Evolutionary conservation across 2,888 invertebrate species (phyloP).

Genomic region (Xiphydria camelus): DNA sequence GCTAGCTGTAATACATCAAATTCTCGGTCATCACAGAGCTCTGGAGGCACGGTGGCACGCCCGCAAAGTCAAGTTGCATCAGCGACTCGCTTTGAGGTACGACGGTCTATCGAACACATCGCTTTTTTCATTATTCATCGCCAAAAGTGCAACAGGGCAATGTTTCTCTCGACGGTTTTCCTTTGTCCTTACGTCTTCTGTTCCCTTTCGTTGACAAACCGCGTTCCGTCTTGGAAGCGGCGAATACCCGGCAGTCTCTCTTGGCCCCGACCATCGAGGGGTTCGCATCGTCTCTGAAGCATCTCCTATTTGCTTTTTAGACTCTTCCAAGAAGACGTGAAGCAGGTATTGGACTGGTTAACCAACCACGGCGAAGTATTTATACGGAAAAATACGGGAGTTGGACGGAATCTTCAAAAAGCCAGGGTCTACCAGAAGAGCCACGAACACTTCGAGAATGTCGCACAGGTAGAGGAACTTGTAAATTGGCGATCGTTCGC

Average conservation of each 20-base stretch:
- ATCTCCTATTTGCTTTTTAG: too few species aligned
- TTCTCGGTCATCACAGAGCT: constrained; percentile 90
- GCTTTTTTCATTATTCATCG: too few species aligned
- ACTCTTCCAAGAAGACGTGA: constrained; percentile 96
- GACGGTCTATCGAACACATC: too few species aligned
- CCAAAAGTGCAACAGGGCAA: too few species aligned
- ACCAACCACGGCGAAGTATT: constrained; percentile 98
- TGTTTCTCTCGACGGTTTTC: too few species aligned
- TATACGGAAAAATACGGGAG: constrained; percentile 94
- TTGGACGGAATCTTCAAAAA: constrained; percentile 92
- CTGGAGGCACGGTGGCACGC: constrained; percentile 94
- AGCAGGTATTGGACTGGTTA: constrained; percentile 96
- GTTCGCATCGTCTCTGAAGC: too few species aligned
- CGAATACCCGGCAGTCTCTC: too few species aligned
- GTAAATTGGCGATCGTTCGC: too few species aligned
- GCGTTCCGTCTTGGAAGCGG: too few species aligned
- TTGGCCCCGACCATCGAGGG: too few species aligned
- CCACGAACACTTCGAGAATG: constrained; percentile 98
- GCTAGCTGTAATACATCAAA: constrained; percentile 94
- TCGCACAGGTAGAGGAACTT: constrained; percentile 93
- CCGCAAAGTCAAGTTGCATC: constrained; percentile 93
- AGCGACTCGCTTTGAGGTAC: constrained; percentile 79
- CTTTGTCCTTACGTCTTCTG: too few species aligned
- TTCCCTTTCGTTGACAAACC: too few species aligned
- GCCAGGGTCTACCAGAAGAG: constrained; percentile 96